phyloP scores from a whole-genome alignment of 2,113 vertebrate genomes.

The Nesospiza acunhae region DNA sequence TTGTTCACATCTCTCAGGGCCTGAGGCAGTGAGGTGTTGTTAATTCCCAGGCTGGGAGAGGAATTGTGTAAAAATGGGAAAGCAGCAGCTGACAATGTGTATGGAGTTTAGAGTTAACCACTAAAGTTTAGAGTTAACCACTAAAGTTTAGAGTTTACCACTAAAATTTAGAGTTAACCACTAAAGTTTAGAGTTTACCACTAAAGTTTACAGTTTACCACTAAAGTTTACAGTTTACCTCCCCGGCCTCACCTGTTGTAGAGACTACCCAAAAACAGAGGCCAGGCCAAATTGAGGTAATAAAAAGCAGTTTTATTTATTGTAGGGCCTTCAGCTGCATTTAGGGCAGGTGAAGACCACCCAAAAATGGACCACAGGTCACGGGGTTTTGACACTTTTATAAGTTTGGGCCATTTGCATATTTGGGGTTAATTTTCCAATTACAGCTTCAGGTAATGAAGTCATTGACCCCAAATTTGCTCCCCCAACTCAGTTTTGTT shows the following conservation, averaged over 20 bases:
- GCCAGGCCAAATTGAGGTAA: not conserved
- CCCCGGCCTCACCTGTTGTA: rapidly evolving
- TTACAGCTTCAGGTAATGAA: not conserved
- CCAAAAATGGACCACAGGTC: rapidly evolving
- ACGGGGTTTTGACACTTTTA: rapidly evolving
- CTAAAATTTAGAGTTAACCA: no score
- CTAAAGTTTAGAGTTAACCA: no score
- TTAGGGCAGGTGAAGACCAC: not conserved
- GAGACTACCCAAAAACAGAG: not conserved
- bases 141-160: no score
- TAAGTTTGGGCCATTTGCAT: no score
- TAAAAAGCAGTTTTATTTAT: not conserved
- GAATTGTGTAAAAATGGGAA: no score
- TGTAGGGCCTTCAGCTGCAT: not conserved
- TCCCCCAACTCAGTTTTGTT: not conserved
- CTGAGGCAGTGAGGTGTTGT: no score
- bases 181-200: no score
- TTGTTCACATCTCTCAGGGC: no score
- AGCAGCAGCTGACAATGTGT: no score
- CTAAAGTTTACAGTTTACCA: no score
- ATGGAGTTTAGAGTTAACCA: no score
- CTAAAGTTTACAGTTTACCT: not conserved
- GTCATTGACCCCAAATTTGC: not conserved
- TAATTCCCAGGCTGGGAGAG: no score
- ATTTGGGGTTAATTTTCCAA: not conserved